Evolutionary conservation across 1,140 invertebrate species (phyloP).

Genomic region (Rhynchophorus ferrugineus): DNA sequence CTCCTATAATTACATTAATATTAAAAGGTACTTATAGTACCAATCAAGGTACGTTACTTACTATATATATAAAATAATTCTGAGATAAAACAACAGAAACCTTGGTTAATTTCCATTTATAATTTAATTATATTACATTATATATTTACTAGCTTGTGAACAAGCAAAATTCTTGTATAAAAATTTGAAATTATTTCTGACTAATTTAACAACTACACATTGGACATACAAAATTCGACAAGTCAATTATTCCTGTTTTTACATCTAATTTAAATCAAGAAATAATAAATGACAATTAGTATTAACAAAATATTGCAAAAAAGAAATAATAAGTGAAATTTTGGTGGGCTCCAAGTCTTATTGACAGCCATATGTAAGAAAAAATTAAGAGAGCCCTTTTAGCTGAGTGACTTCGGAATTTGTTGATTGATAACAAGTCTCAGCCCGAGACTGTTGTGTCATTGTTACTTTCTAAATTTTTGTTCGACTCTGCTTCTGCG

Average conservation of each 20-base stretch:
- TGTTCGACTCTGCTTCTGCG: slow-evolving; percentile 35
- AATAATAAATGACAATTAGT: slow-evolving; percentile 5
- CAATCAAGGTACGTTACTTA: slow-evolving; percentile 5
- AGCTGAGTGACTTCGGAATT: slow-evolving; percentile 30
- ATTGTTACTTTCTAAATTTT: slow-evolving; percentile 33
- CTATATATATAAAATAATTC: slow-evolving; percentile 17
- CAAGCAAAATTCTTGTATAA: slow-evolving; percentile 11
- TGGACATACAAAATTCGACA: slow-evolving; percentile 12
- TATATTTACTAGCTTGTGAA: not conserved
- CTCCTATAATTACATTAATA: slow-evolving; percentile 16
- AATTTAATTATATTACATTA: slow-evolving; percentile 12
- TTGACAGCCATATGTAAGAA: slow-evolving; percentile 17
- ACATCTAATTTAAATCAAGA: slow-evolving; percentile 7
- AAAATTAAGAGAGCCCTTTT: slow-evolving; percentile 21
- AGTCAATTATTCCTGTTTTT: slow-evolving; percentile 12
- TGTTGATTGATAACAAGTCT: slow-evolving; percentile 28
- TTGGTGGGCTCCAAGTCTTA: slow-evolving; percentile 6
- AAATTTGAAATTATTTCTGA: slow-evolving; percentile 13
- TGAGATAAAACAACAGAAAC: slow-evolving; percentile 1
- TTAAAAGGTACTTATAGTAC: slow-evolving; percentile 16
- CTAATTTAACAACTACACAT: slow-evolving; percentile 17
- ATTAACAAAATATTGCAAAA: slow-evolving; percentile 11
- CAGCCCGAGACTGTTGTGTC: slow-evolving; percentile 28
- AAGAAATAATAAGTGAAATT: slow-evolving; percentile 3
- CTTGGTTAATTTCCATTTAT: not conserved